These are phyloP conservation scores for Agriopis leucophaearia DNA, from an alignment of 2,888 invertebrate genomes.

Conservation along the genomic window DNA sequence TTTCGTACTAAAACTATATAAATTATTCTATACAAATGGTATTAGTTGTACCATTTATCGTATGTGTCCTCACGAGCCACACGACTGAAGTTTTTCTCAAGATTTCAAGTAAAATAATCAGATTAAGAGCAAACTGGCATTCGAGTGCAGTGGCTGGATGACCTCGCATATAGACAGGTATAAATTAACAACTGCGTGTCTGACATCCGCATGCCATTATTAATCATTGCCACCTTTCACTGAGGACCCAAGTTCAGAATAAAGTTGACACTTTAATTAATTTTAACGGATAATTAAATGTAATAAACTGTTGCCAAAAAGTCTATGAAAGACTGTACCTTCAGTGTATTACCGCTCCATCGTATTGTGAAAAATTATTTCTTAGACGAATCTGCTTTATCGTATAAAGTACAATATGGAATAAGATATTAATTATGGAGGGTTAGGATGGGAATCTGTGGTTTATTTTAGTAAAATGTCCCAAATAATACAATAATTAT, in stretches of 20 bases:
- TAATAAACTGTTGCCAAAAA: neutral
- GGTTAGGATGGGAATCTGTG: too few species aligned
- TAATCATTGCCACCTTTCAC: conserved; percentile 40
- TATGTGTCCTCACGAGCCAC: neutral
- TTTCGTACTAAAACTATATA: too few species aligned
- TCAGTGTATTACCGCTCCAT: too few species aligned
- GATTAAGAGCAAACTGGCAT: conserved; percentile 10
- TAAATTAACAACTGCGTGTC: conserved; percentile 34
- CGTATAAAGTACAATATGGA: too few species aligned
- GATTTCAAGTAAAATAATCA: conserved; percentile 23
- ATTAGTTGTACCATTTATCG: neutral
- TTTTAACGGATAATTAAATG: neutral
- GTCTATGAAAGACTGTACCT: neutral
- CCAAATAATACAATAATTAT: too few species aligned
- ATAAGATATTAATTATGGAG: too few species aligned
- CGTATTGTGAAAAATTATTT: too few species aligned
- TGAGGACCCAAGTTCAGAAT: conserved; percentile 21
- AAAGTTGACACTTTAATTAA: neutral
- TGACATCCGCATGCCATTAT: conserved; percentile 58
- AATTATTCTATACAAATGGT: neutral
- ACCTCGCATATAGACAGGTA: conserved; percentile 38
- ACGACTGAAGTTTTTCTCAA: conserved; percentile 6
- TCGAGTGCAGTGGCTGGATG: conserved; percentile 26
- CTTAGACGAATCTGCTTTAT: too few species aligned
- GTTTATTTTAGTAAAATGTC: too few species aligned